phyloP scores from a whole-genome alignment of 1,140 invertebrate species.

The Drosophila obscura region DNA sequence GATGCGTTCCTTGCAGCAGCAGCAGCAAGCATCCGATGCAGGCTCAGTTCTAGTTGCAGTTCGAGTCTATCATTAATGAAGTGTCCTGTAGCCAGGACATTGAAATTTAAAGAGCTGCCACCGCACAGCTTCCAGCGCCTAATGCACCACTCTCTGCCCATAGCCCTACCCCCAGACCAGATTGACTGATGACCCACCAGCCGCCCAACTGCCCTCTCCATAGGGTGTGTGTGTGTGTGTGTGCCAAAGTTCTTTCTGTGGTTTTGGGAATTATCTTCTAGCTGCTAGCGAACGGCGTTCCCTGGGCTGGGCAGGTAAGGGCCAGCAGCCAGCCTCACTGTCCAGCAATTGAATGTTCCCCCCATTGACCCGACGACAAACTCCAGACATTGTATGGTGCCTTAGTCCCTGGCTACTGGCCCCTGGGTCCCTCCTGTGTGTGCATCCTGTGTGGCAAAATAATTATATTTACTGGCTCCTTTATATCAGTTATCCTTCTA shows the following conservation, averaged over 20 bases:
- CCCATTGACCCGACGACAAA: too few relatives aligned
- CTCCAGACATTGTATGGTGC: background rate
- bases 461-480: slow-evolving; percentile 71
- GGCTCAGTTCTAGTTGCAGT: background rate
- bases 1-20: slow-evolving; percentile 24
- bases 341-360: slow-evolving; percentile 29
- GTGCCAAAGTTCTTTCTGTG: slow-evolving; percentile 30
- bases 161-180: background rate
- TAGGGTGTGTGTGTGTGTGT: background rate
- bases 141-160: too few relatives aligned
- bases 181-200: slow-evolving; percentile 20
- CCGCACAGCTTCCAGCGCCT: background rate
- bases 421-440: slow-evolving; percentile 18
- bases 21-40: background rate
- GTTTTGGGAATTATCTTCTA: slow-evolving; percentile 49
- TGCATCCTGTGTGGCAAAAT: slow-evolving; percentile 36
- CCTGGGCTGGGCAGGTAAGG: background rate
- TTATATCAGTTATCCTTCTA: slow-evolving; percentile 66
- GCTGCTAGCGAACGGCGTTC: background rate
- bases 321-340: background rate
- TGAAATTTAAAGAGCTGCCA: slow-evolving; percentile 21
- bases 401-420: slow-evolving; percentile 21
- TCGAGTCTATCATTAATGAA: slow-evolving; percentile 56
- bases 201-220: background rate
- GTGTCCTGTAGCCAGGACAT: slow-evolving; percentile 36